Evolutionary conservation across 1,140 invertebrate species (phyloP).

Genomic region (Sycobia sp.): DNA sequence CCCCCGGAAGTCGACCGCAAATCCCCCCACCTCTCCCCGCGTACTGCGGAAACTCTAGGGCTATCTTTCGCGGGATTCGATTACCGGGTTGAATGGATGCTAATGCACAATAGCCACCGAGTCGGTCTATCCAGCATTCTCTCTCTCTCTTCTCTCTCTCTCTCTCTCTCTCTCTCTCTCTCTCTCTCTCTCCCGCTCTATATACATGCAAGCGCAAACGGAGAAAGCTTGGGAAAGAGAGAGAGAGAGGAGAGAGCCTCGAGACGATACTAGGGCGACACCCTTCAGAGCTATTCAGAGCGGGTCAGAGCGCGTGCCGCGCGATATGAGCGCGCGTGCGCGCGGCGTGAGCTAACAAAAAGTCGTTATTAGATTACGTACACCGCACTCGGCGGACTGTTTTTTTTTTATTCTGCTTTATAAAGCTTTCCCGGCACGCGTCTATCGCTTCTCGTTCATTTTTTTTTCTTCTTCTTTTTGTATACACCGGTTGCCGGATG

Average conservation of each 20-base stretch:
- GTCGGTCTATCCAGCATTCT: too few relatives aligned
- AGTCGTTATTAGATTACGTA: constrained; percentile 60
- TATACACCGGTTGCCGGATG: too few relatives aligned
- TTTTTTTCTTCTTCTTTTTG: constrained; percentile 10
- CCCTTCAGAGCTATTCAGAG: constrained; percentile 8
- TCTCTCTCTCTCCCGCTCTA: too few relatives aligned
- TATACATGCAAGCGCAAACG: too few relatives aligned
- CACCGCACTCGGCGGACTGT: constrained; percentile 42
- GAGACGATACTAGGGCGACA: constrained; percentile 12
- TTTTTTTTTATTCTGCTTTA: too few relatives aligned
- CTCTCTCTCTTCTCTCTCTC: too few relatives aligned
- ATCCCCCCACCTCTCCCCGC: constrained; percentile 52
- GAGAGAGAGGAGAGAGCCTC: neutral
- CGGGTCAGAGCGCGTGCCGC: constrained; percentile 28
- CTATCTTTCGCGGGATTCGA: constrained; percentile 59
- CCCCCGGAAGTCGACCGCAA: constrained; percentile 58
- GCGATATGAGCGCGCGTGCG: constrained; percentile 47
- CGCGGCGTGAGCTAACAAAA: constrained; percentile 47
- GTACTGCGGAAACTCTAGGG: constrained; percentile 47
- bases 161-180: too few relatives aligned
- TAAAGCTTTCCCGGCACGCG: too few relatives aligned
- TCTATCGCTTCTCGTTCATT: too few relatives aligned
- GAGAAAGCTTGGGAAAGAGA: neutral
- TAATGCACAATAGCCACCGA: constrained; percentile 58
- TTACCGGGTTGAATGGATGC: constrained; percentile 61